These are phyloP conservation scores for Zeugodacus cucurbitae DNA, from an alignment of 1,140 invertebrate genomes.

Conservation along the genomic window DNA sequence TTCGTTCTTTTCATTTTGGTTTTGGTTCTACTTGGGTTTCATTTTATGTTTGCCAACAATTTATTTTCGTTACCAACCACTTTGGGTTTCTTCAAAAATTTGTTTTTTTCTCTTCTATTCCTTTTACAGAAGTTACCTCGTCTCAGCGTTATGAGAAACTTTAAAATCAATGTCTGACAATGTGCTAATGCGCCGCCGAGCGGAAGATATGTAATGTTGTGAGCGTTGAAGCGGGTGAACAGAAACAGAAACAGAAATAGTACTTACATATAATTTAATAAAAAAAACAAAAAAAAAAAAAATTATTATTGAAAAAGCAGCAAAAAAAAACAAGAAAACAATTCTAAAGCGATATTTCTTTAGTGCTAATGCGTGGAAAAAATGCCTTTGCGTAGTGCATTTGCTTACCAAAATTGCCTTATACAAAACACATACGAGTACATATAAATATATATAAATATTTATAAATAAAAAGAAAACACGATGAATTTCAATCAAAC, in stretches of 20 bases:
- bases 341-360: conserved; percentile 8
- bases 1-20: neutral
- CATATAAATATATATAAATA: neutral
- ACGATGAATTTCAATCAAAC: neutral
- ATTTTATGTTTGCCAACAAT: conserved; percentile 30
- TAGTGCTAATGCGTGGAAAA: neutral
- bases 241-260: neutral
- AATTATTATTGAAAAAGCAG: neutral
- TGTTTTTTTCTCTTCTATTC: conserved; percentile 60
- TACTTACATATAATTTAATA: conserved; percentile 16
- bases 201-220: neutral
- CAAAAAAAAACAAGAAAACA: neutral
- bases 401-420: conserved; percentile 33
- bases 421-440: neutral
- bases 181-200: neutral
- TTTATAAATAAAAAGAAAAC: neutral
- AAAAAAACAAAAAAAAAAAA: too few species aligned
- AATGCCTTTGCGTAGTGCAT: conserved; percentile 21
- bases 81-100: conserved; percentile 45
- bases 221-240: neutral
- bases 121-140: conserved; percentile 88
- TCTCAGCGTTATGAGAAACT: conserved; percentile 90
- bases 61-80: neutral
- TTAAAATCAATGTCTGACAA: conserved; percentile 67
- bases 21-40: conserved; percentile 3